phyloP scores from a whole-genome alignment of 2,113 vertebrate genomes.

The Microcebus murinus region DNA sequence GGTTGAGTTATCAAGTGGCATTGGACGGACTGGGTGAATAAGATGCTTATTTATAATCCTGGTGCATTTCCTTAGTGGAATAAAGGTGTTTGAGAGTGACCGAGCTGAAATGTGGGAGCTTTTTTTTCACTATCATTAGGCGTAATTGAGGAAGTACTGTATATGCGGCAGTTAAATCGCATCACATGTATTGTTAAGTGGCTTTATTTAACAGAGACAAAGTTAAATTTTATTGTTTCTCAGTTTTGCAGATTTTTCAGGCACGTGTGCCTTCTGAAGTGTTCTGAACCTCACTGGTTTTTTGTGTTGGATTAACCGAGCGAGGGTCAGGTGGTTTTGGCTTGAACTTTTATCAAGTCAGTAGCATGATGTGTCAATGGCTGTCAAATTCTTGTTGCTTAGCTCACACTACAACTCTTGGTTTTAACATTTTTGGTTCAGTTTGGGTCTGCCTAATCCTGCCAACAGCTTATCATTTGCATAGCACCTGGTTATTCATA shows the following conservation, averaged over 20 bases:
- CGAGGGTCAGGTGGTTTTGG: not conserved
- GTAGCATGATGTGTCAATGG: not conserved
- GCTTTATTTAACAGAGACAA: not conserved
- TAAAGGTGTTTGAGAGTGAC: slow-evolving; percentile 42
- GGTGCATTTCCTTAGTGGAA: not conserved
- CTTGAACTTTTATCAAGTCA: not conserved
- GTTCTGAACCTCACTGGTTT: not conserved
- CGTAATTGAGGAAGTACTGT: slow-evolving; percentile 46
- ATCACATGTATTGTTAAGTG: not conserved
- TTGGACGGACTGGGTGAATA: not conserved
- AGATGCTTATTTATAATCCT: slow-evolving; percentile 12
- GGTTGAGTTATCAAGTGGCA: not conserved
- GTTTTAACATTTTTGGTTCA: not conserved
- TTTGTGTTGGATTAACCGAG: not conserved
- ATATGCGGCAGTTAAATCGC: not conserved
- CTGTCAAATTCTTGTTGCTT: not conserved
- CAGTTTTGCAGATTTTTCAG: not conserved
- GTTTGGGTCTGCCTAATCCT: not conserved
- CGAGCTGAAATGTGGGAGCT: not conserved
- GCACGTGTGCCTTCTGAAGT: not conserved
- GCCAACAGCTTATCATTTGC: not conserved
- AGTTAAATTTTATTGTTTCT: not conserved
- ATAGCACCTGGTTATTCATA: not conserved
- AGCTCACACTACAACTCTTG: not conserved
- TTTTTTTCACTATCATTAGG: not conserved